Base-by-base conservation (phyloP, 2,888 invertebrate genomes). In the Brenthis daphne region DNA sequence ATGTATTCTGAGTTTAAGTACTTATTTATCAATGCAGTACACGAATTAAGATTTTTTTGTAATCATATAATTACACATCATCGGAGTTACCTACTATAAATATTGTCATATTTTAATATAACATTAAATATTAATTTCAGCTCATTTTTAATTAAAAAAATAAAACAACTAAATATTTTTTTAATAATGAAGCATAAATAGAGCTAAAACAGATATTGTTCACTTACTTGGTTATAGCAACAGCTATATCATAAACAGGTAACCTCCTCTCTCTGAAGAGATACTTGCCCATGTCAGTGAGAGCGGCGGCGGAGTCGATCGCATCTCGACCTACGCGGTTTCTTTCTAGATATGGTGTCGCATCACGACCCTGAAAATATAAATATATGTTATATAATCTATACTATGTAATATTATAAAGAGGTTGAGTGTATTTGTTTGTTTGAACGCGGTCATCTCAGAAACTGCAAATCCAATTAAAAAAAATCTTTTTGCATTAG, bases 281-380 rank as follows among this genome's bases (percentile, higher is more conserved):
- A 94, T 98, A 98, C 95, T 98, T 98, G 90, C 98, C 98, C 97
- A 98, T 98, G 91, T 98, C 98, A 74, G 98, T 98, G 76, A 98
- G 94, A 72, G 98, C 98, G 57, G 98, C 98, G 56, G 98, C 98
- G 2, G 98, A 98, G 89, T 98, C 98, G 68, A 98, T 98, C 51
- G 98, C 98, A 88, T 98, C 98, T 71, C 98, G 94, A 74, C 98
- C 98, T 64, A 98, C 98, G 79, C 98, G 95, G 93, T 98, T 98
- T 81, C 97, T 94, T 91, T 98, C 98, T 88, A 98, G 93, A 90
- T 98, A 98, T 71, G 98, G 98, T 70, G 98, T 98, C 69, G 98
- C 98, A 91, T 98, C 98, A 84, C 98, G 95, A 81, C 98, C 98
- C 98, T 98, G 83, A 33, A 58, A 61, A 67, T 24, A 24, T 57